Evolutionary conservation across 2,797 vertebrate species (phyloP).

Genomic region (Spheniscus humboldti): DNA sequence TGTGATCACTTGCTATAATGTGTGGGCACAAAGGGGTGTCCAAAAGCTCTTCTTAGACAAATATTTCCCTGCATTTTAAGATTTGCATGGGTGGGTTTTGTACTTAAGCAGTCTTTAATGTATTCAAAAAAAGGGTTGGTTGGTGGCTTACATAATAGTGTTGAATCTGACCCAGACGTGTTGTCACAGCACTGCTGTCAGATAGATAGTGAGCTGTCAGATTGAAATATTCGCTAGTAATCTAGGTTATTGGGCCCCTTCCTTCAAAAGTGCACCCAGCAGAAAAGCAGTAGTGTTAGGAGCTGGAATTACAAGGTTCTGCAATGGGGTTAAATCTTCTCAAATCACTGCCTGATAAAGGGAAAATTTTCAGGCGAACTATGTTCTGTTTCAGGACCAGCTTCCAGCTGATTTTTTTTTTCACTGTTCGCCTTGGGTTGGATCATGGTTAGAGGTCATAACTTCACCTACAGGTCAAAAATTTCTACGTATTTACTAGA

Average conservation of each 20-base stretch:
- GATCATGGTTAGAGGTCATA: background rate
- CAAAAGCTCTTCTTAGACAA: conserved; percentile 58
- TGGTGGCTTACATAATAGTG: conserved; percentile 66
- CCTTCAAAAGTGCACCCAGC: background rate
- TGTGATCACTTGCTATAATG: conserved; percentile 45
- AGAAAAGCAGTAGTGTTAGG: background rate
- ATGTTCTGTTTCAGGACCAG: background rate
- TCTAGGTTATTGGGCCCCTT: conserved; percentile 62
- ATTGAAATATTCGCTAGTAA: conserved; percentile 48
- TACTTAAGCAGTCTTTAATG: conserved; percentile 63
- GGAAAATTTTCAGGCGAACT: background rate
- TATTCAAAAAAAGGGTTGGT: conserved; percentile 63
- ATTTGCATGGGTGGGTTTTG: conserved; percentile 66
- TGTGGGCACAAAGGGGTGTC: conserved; percentile 65
- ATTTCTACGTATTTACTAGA: background rate
- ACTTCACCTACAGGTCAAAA: background rate
- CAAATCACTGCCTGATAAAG: background rate
- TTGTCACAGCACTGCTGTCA: conserved; percentile 66
- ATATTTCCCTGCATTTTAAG: conserved; percentile 64
- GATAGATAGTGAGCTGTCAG: conserved; percentile 60
- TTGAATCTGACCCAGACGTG: conserved; percentile 66
- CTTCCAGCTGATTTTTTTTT: background rate
- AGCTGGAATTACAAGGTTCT: background rate
- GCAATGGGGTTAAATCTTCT: background rate
- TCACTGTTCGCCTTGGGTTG: background rate